A percentile compares a stretch with the other conserved stretches of the same genome.
Conservation (phyloP, 2,797 vertebrate species). For the Spinus olivaceus region DNA sequence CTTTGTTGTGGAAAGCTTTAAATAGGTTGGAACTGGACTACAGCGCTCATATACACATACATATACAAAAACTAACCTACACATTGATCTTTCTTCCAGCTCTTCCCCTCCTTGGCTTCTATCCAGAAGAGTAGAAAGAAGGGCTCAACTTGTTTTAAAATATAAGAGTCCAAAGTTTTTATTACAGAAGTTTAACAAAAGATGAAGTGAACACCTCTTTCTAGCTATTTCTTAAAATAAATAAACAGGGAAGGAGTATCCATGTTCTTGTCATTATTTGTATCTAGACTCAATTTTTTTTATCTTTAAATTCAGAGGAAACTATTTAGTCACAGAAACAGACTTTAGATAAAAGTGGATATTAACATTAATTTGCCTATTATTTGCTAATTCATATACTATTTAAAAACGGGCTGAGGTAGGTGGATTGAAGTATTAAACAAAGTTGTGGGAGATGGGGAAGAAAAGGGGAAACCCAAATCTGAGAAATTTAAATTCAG, state of each 20-base stretch:
- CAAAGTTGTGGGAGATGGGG: neutral
- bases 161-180: neutral
- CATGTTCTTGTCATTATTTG: neutral
- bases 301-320: neutral
- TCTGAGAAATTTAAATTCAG: neutral
- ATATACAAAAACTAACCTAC: neutral
- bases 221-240: neutral
- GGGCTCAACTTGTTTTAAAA: neutral
- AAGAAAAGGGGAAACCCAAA: slow-evolving; percentile 12
- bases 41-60: neutral
- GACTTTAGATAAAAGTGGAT: neutral
- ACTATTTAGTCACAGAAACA: neutral
- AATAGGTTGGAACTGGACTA: neutral
- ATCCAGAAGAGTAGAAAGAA: neutral
- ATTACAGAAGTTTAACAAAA: neutral
- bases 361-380: neutral
- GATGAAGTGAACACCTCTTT: neutral
- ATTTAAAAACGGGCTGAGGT: neutral
- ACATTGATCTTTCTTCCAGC: neutral
- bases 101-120: neutral
- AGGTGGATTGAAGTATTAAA: neutral
- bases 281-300: neutral
- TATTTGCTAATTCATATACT: neutral
- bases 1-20: neutral
- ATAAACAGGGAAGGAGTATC: neutral